Conservation (phyloP, 2,113 vertebrate species). For the Microcebus jonahi region DNA sequence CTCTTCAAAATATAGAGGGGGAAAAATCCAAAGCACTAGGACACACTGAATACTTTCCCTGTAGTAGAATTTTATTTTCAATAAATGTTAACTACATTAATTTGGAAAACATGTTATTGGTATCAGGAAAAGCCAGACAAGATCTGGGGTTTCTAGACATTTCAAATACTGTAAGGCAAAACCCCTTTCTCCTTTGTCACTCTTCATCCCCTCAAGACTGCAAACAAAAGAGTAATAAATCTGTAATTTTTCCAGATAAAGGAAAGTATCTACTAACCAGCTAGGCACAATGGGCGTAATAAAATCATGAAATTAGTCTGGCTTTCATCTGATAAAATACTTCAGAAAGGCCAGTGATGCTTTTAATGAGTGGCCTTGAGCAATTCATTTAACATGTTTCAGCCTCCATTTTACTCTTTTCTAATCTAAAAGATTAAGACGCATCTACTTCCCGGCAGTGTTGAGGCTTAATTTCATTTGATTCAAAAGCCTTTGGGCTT, state of each 20-base stretch:
- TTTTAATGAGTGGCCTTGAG: conserved; percentile 76
- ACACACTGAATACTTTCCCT: not conserved
- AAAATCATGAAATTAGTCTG: conserved; percentile 67
- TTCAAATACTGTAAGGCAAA: not conserved
- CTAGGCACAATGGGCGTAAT: conserved; percentile 57
- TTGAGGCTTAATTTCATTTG: conserved; percentile 67
- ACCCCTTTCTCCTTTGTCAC: not conserved
- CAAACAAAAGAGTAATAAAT: conserved; percentile 44
- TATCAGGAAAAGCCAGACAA: not conserved
- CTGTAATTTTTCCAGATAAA: conserved; percentile 35
- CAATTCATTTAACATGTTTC: conserved; percentile 75
- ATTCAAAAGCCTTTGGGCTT: conserved; percentile 62
- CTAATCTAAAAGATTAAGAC: conserved; percentile 72
- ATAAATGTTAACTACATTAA: not conserved
- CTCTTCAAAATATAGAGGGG: not conserved
- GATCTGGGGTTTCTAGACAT: not conserved
- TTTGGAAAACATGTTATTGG: not conserved
- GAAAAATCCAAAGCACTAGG: not conserved
- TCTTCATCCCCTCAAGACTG: not conserved
- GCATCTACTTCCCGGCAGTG: conserved; percentile 62
- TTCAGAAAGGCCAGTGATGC: conserved; percentile 64
- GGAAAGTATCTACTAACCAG: conserved; percentile 48
- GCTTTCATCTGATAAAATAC: conserved; percentile 70
- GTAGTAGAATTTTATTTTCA: conserved; percentile 17
- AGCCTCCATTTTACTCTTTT: conserved; percentile 66